A percentile compares a stretch with the other conserved stretches of the same genome.
Evolutionary conservation across 1,140 invertebrate genomes (phyloP).

Genomic region (Idris sp.): DNA sequence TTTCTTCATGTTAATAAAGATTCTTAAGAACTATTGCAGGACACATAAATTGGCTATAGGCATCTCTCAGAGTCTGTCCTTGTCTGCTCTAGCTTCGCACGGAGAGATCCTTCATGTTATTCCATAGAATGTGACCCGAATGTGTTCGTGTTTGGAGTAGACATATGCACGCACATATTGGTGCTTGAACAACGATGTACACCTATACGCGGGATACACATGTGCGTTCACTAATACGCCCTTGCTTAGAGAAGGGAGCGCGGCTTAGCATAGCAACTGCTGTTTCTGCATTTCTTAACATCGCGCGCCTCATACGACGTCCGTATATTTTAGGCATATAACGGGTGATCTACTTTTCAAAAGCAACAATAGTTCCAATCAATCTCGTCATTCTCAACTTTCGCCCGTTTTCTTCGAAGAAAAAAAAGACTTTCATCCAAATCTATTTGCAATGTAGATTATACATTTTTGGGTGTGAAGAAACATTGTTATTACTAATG

Average conservation of each 20-base stretch:
- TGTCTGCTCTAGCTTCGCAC: slow-evolving; percentile 30
- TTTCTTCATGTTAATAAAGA: no score
- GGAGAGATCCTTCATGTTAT: slow-evolving; percentile 45
- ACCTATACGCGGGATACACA: slow-evolving; percentile 52
- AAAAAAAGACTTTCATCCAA: no score
- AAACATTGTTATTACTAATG: no score
- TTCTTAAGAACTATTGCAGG: slow-evolving; percentile 23
- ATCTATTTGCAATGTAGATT: no score
- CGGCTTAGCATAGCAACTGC: slow-evolving; percentile 78
- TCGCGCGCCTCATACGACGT: slow-evolving; percentile 67
- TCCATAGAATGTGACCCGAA: slow-evolving; percentile 57
- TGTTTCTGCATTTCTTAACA: slow-evolving; percentile 77
- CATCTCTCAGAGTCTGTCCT: slow-evolving; percentile 14
- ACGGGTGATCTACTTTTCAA: slow-evolving; percentile 69
- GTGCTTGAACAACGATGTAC: slow-evolving; percentile 45
- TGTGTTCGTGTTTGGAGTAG: slow-evolving; percentile 53
- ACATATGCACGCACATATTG: slow-evolving; percentile 46
- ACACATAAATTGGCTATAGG: slow-evolving; percentile 41
- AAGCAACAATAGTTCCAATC: not conserved
- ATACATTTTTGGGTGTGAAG: no score
- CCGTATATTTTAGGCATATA: slow-evolving; percentile 73
- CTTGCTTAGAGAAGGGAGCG: slow-evolving; percentile 68
- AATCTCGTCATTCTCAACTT: no score
- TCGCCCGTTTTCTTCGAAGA: no score
- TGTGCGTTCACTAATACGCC: slow-evolving; percentile 55